phyloP scores from a whole-genome alignment of 2,797 vertebrate species.

The Calcarius lapponicus region DNA sequence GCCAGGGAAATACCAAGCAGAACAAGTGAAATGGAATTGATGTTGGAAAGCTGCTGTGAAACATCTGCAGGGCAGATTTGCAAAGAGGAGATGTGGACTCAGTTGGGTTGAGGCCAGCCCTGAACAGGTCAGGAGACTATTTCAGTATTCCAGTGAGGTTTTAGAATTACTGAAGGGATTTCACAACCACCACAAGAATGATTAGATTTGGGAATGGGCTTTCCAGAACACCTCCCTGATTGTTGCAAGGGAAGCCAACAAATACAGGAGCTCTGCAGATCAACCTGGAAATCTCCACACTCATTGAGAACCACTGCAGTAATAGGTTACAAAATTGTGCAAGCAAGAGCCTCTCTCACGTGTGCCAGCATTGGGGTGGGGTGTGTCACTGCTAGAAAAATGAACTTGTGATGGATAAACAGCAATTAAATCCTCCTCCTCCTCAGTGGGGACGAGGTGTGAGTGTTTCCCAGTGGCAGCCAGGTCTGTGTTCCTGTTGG shows the following conservation, averaged over 20 bases:
- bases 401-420: neutral
- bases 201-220: neutral
- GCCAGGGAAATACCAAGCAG: neutral
- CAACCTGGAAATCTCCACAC: neutral
- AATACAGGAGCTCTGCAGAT: neutral
- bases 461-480: neutral
- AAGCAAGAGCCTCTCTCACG: neutral
- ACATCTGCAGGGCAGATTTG: neutral
- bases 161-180: neutral
- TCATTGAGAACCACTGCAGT: neutral
- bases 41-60: neutral
- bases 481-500: neutral
- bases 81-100: neutral
- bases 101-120: neutral
- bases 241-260: too few relatives aligned
- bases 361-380: fast-evolving
- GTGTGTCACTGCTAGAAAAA: neutral
- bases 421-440: neutral
- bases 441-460: fast-evolving
- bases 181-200: neutral
- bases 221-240: neutral
- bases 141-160: neutral
- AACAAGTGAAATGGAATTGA: neutral
- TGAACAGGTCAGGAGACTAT: neutral
- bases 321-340: neutral